Base-by-base conservation (phyloP, 2,797 vertebrate species). In the Podargus strigoides region DNA sequence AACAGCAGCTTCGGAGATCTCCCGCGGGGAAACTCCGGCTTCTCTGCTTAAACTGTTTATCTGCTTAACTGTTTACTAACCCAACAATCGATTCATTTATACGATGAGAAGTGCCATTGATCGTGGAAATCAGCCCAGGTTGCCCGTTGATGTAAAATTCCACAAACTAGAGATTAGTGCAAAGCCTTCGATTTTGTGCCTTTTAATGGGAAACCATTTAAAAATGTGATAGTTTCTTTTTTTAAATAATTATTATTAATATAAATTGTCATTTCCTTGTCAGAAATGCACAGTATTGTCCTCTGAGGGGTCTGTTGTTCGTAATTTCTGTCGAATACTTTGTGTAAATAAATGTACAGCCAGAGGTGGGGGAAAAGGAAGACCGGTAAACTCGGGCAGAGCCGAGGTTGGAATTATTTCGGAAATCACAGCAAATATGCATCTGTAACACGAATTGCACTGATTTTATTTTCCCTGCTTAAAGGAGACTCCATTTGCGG, bases 21-120 rank as follows among this genome's bases (percentile, higher is more conserved):
- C 92, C 69, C 41, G 62, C 27, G 78, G 74, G 72, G 55, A 91
- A 76, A 46, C 89, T 90, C 76, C 94, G 66, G 60, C 78, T 90
- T 89, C 81, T 80, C 77, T 53, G 60, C 78, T 92, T 87, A 85
- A 94, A 80, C 81, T 89, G 37, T 95, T 95, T 95, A 93, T 82
- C 89, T 87, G 4, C 92, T 95, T 93, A 93, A 83, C 87, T 90
- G n/a, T 87, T 92, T 89, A 73, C 68, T 89, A 94, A 94, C 88
- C 81, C 84, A 64, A 60, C 93, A 94, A 92, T 89, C 56, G 73
- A 95, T 78, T 90, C 89, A 85, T 93, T 93, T 79, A 83, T 56
- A 73, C 7, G 6, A 24, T 67, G 72, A 87, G 75, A 95, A 93
- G 85, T 56, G 75, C 28, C 68, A 90, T 90, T 77, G 86, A 85